Conservation (phyloP, 2,888 invertebrate genomes). For the Apotomis capreana region DNA sequence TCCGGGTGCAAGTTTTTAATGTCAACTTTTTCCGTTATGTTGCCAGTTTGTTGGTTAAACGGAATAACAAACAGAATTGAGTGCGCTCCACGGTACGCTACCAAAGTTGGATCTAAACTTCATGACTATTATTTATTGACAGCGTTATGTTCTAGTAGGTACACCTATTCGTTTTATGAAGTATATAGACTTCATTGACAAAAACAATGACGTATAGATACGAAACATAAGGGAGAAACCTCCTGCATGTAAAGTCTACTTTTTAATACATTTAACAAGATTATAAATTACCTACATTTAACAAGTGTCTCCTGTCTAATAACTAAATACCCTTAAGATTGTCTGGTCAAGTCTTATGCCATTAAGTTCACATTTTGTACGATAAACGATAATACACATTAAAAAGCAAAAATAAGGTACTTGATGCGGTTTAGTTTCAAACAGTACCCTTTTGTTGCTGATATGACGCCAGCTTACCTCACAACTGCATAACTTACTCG, state of each 20-base stretch:
- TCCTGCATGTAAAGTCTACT: too few species aligned
- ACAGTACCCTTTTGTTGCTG: background rate
- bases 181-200: too few species aligned
- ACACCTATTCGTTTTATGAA: too few species aligned
- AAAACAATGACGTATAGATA: too few species aligned
- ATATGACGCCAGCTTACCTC: conserved; percentile 7
- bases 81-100: background rate
- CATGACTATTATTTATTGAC: background rate
- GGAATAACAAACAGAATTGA: background rate
- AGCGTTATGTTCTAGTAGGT: too few species aligned
- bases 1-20: conserved; percentile 24
- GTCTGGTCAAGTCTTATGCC: too few species aligned
- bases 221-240: too few species aligned
- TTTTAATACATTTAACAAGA: too few species aligned
- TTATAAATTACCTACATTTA: too few species aligned
- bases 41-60: conserved; percentile 3
- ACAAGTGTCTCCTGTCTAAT: too few species aligned
- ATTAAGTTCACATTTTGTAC: too few species aligned
- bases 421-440: background rate
- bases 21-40: conserved; percentile 23
- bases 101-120: background rate
- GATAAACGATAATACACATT: background rate
- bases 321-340: too few species aligned
- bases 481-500: background rate
- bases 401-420: background rate